Evolutionary conservation across 2,113 vertebrate genomes (phyloP).

Genomic region (Suncus etruscus): DNA sequence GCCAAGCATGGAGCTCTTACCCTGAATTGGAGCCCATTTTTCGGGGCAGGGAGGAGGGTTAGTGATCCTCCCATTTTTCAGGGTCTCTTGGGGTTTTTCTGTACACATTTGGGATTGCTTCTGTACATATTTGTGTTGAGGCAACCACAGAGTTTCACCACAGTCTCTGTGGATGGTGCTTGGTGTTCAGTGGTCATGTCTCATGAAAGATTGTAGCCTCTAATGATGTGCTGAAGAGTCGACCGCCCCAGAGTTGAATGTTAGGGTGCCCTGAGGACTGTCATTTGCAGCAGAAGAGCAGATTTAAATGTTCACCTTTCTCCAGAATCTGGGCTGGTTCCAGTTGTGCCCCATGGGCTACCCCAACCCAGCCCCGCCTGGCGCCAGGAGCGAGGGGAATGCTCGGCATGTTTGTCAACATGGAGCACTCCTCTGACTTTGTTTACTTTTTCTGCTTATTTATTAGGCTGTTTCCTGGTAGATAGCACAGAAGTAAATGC

Average conservation of each 20-base stretch:
- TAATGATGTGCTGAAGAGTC: background rate
- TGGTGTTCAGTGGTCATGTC: background rate
- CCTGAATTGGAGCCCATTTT: no score
- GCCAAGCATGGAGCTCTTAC: background rate
- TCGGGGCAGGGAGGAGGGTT: background rate
- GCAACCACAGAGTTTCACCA: no score
- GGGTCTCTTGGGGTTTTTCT: background rate
- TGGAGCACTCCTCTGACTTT: background rate
- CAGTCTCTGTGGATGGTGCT: no score
- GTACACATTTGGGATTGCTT: background rate
- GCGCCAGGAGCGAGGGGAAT: fast-evolving
- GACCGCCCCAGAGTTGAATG: background rate
- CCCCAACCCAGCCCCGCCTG: background rate
- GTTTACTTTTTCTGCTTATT: background rate
- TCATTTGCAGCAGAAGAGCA: background rate
- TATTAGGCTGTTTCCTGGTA: slow-evolving; percentile 14
- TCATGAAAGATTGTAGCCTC: background rate
- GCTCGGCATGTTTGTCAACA: slow-evolving; percentile 1
- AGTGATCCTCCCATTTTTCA: no score
- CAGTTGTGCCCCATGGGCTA: no score
- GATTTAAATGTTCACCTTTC: fast-evolving
- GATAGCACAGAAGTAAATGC: background rate
- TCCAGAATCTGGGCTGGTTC: background rate
- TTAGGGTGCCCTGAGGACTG: background rate
- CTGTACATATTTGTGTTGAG: no score